Conservation (phyloP, 2,888 invertebrate genomes). For the Bimastos eiseni region DNA sequence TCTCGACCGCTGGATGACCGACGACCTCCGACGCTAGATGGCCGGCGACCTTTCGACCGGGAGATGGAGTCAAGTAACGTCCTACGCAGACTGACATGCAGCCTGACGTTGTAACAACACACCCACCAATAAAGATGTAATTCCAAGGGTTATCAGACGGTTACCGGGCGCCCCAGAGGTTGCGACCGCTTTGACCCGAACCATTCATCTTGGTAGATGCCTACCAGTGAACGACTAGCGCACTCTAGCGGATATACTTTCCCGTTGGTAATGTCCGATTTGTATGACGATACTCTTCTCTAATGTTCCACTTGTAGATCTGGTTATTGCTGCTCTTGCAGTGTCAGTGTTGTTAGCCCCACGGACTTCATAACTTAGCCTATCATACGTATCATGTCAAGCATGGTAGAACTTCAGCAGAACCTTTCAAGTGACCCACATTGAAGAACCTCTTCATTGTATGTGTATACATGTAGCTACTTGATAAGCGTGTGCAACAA, state of each 20-base stretch:
- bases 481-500: neutral
- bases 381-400: neutral
- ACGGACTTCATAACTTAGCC: neutral
- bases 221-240: neutral
- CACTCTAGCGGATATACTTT: neutral
- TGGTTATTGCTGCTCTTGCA: neutral
- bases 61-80: neutral
- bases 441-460: neutral
- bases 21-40: neutral
- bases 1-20: neutral
- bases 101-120: neutral
- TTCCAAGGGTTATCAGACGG: neutral
- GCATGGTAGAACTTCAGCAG: neutral
- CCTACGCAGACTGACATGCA: neutral
- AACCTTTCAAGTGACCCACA: neutral
- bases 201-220: neutral
- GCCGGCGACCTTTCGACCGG: neutral
- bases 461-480: neutral
- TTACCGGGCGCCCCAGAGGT: neutral
- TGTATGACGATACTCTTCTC: neutral
- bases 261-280: neutral
- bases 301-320: neutral
- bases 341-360: neutral
- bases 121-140: neutral
- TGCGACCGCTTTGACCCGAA: neutral